Percentiles rank a stretch among this genome's conserved stretches.
phyloP scores from a whole-genome alignment of 2,888 invertebrate genomes.

The Deroplatys truncata region DNA sequence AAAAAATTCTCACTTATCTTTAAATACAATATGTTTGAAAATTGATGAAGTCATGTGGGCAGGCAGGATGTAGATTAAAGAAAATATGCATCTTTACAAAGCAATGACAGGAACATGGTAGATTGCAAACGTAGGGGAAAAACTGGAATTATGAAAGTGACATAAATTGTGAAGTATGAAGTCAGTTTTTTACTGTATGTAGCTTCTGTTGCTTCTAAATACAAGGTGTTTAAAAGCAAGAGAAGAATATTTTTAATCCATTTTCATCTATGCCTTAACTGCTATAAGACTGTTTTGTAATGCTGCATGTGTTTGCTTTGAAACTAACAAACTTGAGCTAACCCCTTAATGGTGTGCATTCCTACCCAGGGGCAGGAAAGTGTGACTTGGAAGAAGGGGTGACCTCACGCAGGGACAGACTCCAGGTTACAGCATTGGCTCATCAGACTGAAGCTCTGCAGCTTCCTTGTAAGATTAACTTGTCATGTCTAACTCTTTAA shows the following conservation, averaged over 20 bases:
- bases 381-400: not conserved
- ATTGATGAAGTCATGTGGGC: no score
- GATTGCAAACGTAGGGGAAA: no score
- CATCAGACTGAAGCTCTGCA: slow-evolving; percentile 33
- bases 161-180: no score
- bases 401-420: slow-evolving; percentile 37
- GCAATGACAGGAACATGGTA: no score
- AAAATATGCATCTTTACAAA: no score
- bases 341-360: slow-evolving; percentile 4
- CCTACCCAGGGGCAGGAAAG: not conserved
- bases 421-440: slow-evolving; percentile 40
- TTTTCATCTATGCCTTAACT: no score
- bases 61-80: no score
- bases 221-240: not conserved
- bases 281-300: not conserved
- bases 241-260: not conserved
- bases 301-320: not conserved
- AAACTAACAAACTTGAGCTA: slow-evolving; percentile 34
- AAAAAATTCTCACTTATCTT: no score
- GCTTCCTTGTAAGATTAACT: slow-evolving; percentile 4
- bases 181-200: no score
- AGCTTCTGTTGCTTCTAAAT: no score
- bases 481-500: not conserved
- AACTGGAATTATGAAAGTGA: no score
- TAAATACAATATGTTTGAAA: no score